phyloP scores from a whole-genome alignment of 2,797 vertebrate genomes.

The Macrochelys suwanniensis region DNA sequence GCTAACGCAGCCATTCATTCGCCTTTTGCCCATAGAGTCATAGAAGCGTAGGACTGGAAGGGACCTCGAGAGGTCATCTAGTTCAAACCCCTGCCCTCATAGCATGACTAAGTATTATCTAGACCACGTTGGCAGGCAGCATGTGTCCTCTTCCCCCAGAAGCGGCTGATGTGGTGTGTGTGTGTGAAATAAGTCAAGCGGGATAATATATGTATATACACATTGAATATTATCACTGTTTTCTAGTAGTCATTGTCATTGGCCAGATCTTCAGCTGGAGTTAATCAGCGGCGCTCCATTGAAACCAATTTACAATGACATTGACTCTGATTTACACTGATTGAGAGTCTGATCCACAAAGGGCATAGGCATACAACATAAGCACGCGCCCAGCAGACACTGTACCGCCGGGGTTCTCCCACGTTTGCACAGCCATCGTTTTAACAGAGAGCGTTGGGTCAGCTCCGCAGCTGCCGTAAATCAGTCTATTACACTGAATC shows the following conservation, averaged over 20 bases:
- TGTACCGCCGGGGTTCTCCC: accelerated
- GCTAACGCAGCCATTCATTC: not conserved
- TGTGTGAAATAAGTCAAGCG: not conserved
- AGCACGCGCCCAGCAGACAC: accelerated
- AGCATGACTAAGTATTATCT: not conserved
- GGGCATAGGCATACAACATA: accelerated
- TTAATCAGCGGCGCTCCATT: not conserved
- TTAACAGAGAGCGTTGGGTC: not conserved
- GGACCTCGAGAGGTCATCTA: not conserved
- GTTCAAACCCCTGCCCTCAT: not conserved
- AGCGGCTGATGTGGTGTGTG: not conserved
- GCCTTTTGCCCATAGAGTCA: not conserved
- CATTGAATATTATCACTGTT: not conserved
- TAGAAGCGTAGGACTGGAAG: not conserved
- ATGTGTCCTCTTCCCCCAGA: not conserved
- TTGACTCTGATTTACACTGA: not conserved
- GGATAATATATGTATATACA: not conserved
- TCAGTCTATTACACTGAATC: not conserved
- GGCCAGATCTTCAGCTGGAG: not conserved
- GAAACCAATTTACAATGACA: not conserved
- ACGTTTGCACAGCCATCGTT: not conserved
- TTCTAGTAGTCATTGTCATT: not conserved
- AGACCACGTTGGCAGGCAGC: not conserved
- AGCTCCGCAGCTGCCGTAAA: not conserved
- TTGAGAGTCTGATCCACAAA: not conserved